Conservation (phyloP, 2,113 vertebrate species). For the Xiphophorus hellerii region DNA sequence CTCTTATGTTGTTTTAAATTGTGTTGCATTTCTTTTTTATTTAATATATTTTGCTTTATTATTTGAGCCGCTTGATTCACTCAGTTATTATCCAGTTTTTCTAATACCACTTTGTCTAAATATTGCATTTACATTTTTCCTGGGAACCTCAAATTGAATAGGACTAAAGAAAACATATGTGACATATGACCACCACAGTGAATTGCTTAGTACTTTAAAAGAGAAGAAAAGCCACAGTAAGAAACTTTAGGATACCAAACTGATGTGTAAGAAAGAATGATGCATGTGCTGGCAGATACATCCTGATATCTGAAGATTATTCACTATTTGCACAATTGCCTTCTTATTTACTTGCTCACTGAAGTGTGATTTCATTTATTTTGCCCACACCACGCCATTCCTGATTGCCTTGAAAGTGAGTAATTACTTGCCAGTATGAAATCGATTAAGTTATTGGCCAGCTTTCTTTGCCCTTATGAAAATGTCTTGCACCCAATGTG, state of each 20-base stretch:
- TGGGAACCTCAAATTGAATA: too few species aligned
- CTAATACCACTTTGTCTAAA: too few species aligned
- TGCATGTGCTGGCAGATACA: neutral
- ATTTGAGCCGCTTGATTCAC: too few species aligned
- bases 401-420: constrained; percentile 6
- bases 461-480: constrained; percentile 10
- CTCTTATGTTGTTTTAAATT: too few species aligned
- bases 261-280: neutral
- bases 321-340: constrained; percentile 12
- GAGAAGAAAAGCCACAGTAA: neutral
- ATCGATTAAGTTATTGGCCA: constrained; percentile 11
- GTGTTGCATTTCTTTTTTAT: too few species aligned
- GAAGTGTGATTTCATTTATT: constrained; percentile 22
- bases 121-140: too few species aligned
- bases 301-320: neutral
- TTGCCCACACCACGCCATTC: constrained; percentile 6
- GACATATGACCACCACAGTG: too few species aligned
- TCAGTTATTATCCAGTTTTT: too few species aligned
- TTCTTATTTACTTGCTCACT: constrained; percentile 18
- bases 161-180: too few species aligned
- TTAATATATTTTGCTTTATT: too few species aligned
- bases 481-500: constrained; percentile 17
- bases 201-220: too few species aligned
- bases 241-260: neutral
- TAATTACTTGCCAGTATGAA: constrained; percentile 2